Evolutionary conservation across 2,113 vertebrate species (phyloP).

Genomic region (Plecotus auritus): DNA sequence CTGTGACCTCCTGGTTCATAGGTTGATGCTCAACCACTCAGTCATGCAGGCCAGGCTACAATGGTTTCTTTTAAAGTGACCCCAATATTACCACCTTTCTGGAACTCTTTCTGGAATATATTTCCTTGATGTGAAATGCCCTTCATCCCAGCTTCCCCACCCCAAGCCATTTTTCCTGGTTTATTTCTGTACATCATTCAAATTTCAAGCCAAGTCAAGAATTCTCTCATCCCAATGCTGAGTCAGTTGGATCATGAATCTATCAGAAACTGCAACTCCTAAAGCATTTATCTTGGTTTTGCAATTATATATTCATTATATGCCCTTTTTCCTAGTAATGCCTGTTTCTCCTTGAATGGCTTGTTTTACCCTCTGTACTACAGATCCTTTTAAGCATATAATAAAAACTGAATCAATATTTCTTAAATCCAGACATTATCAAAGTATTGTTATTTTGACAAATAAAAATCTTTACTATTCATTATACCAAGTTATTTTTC

Average conservation of each 20-base stretch:
- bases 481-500: not conserved
- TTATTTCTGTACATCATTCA: conserved; percentile 15
- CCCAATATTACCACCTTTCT: not conserved
- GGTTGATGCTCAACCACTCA: too few species aligned
- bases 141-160: not conserved
- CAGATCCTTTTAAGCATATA: not conserved
- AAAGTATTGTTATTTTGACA: conserved; percentile 25
- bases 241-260: not conserved
- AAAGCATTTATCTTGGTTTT: not conserved
- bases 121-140: not conserved
- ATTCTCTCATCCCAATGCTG: not conserved
- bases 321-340: not conserved
- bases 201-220: not conserved
- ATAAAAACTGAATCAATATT: not conserved
- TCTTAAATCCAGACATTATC: not conserved
- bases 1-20: too few species aligned
- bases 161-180: not conserved
- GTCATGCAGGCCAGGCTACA: too few species aligned
- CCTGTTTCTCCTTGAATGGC: not conserved
- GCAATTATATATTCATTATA: not conserved
- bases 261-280: not conserved
- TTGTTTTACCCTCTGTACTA: conserved; percentile 7
- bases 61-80: not conserved
- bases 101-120: not conserved
- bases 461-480: not conserved